These are phyloP conservation scores for Crossaster papposus DNA, from an alignment of 53 echinoderm and acorn worm genomes.

Conservation along the genomic window DNA sequence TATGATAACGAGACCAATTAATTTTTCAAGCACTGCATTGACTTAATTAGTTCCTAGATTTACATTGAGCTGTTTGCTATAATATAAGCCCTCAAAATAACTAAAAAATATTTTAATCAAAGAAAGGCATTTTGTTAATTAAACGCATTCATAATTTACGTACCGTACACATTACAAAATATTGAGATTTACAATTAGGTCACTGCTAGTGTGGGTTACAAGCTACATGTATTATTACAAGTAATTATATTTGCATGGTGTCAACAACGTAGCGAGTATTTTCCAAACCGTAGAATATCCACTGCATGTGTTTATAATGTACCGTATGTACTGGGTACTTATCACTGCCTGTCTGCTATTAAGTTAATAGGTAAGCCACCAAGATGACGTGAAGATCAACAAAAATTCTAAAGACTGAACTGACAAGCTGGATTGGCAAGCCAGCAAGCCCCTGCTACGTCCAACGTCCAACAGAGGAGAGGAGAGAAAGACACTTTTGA, in stretches of 20 bases:
- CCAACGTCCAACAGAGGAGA: conserved; percentile 13
- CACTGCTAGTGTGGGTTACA: neutral
- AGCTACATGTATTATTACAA: neutral
- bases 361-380: neutral
- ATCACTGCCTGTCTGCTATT: conserved; percentile 7
- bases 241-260: neutral
- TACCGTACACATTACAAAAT: neutral
- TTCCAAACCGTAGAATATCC: neutral
- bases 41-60: too few relatives aligned
- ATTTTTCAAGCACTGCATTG: too few relatives aligned
- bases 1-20: too few relatives aligned
- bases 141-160: neutral
- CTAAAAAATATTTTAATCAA: too few relatives aligned
- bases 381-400: neutral
- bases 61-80: too few relatives aligned
- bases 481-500: conserved; percentile 43
- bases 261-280: neutral
- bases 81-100: too few relatives aligned
- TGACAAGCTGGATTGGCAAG: neutral
- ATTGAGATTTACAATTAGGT: neutral
- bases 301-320: neutral
- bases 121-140: neutral
- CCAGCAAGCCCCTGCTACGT: neutral
- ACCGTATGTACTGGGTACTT: too few relatives aligned
- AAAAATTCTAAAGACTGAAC: neutral